A percentile compares a stretch with the other conserved stretches of the same genome.
These are phyloP conservation scores for Clarias macrocephalus DNA, from an alignment of 2,113 vertebrate species.

Conservation along the genomic window DNA sequence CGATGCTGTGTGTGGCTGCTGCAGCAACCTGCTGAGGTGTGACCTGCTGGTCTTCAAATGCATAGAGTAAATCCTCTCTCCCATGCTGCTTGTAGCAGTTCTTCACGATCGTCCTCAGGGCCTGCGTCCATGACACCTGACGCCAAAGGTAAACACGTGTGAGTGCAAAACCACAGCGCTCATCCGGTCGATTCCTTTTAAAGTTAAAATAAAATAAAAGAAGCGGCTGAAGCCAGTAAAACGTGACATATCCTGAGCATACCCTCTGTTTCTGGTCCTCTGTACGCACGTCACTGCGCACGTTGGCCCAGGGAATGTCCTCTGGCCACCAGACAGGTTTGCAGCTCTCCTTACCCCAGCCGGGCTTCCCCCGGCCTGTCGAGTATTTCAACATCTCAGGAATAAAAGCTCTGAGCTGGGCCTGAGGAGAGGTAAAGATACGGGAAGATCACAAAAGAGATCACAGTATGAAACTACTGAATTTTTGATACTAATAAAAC, in stretches of 20 bases:
- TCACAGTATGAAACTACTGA: neutral
- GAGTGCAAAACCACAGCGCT: neutral
- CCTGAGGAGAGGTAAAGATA: conserved; percentile 70
- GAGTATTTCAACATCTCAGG: conserved; percentile 99
- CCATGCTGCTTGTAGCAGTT: conserved; percentile 99
- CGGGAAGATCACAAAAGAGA: neutral
- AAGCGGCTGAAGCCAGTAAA: too few relatives aligned
- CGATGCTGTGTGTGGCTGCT: conserved; percentile 86
- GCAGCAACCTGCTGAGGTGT: conserved; percentile 77
- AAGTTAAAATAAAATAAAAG: too few relatives aligned
- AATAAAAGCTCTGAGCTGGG: conserved; percentile 96
- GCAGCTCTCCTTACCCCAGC: conserved; percentile 98
- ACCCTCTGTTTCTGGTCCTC: conserved; percentile 98
- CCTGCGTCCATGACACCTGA: conserved; percentile 98
- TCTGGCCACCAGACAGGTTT: conserved; percentile 98
- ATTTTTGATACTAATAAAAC: neutral
- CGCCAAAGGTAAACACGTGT: neutral
- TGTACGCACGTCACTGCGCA: conserved; percentile 94
- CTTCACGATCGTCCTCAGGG: conserved; percentile 93
- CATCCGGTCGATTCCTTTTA: neutral
- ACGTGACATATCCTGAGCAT: neutral
- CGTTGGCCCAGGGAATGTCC: conserved; percentile 98
- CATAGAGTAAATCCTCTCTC: conserved; percentile 92
- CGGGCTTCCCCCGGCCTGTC: conserved; percentile 93
- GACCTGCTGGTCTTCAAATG: conserved; percentile 93